Percentiles rank a stretch among this genome's conserved stretches.
phyloP scores from a whole-genome alignment of 2,113 vertebrate genomes.

The Pterocles gutturalis region DNA sequence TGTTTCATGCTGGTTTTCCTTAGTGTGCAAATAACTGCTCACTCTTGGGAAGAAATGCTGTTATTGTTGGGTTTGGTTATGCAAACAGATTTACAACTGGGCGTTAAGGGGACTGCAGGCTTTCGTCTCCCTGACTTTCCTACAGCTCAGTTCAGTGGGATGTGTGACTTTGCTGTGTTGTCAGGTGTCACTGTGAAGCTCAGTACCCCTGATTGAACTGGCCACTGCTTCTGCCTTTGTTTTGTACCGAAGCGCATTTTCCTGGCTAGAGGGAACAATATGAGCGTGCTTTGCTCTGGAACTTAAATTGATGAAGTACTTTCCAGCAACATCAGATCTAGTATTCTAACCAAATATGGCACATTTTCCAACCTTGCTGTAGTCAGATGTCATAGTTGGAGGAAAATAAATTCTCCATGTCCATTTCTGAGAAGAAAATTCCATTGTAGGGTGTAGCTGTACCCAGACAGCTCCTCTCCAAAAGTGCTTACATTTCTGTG shows the following conservation, averaged over 20 bases:
- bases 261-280: background rate
- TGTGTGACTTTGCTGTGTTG: background rate
- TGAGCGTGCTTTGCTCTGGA: background rate
- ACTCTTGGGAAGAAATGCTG: background rate
- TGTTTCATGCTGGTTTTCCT: background rate
- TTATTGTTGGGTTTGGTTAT: background rate
- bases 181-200: background rate
- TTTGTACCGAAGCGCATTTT: background rate
- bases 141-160: background rate
- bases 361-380: background rate
- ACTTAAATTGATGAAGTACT: background rate
- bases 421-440: background rate
- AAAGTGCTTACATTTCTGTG: background rate
- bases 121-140: background rate
- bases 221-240: background rate
- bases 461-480: background rate
- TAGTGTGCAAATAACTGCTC: background rate
- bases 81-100: background rate
- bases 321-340: background rate
- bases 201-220: background rate
- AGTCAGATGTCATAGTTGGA: background rate
- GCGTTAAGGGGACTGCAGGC: background rate
- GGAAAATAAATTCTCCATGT: background rate
- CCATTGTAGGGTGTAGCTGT: background rate
- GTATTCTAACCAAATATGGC: background rate